Evolutionary conservation across 2,888 invertebrate species (phyloP).

Genomic region (Lobophora halterata): DNA sequence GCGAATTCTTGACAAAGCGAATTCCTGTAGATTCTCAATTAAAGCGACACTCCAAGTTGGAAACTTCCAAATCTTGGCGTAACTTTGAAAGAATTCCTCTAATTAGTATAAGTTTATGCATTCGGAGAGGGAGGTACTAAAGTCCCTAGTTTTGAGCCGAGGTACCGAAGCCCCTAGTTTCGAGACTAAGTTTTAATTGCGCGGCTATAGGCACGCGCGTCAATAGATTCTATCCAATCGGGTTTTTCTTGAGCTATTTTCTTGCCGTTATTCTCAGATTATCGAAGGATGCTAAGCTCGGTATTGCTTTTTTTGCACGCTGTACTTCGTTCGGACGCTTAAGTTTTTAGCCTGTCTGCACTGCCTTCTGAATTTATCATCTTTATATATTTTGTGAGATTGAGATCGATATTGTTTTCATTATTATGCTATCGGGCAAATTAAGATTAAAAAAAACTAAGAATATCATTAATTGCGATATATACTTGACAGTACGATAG

Average conservation of each 20-base stretch:
- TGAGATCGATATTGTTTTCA: too few relatives aligned
- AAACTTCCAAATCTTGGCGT: conserved; percentile 71
- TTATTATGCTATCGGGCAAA: too few relatives aligned
- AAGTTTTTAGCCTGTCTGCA: too few relatives aligned
- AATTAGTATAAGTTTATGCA: conserved; percentile 79
- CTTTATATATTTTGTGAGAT: too few relatives aligned
- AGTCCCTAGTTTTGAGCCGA: conserved; percentile 40
- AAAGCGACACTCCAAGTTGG: conserved; percentile 70
- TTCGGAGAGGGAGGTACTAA: conserved; percentile 41
- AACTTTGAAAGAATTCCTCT: conserved; percentile 71
- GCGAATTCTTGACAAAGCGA: conserved; percentile 69
- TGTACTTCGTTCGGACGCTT: too few relatives aligned
- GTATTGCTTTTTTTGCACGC: conserved; percentile 35
- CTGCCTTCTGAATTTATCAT: too few relatives aligned
- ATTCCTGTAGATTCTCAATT: conserved; percentile 76
- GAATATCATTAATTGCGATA: too few relatives aligned
- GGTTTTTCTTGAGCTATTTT: conserved; percentile 32
- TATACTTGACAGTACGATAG: too few relatives aligned
- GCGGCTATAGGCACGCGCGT: conserved; percentile 46
- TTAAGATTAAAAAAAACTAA: too few relatives aligned
- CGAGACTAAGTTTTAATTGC: conserved; percentile 68
- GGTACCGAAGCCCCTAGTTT: conserved; percentile 39
- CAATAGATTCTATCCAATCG: conserved; percentile 52
- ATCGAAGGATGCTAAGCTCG: conserved; percentile 33
- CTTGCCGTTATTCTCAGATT: conserved; percentile 34